A percentile compares a stretch with the other conserved stretches of the same genome.
Conservation (phyloP, 1,140 invertebrate genomes). For the Ephestia elutella region DNA sequence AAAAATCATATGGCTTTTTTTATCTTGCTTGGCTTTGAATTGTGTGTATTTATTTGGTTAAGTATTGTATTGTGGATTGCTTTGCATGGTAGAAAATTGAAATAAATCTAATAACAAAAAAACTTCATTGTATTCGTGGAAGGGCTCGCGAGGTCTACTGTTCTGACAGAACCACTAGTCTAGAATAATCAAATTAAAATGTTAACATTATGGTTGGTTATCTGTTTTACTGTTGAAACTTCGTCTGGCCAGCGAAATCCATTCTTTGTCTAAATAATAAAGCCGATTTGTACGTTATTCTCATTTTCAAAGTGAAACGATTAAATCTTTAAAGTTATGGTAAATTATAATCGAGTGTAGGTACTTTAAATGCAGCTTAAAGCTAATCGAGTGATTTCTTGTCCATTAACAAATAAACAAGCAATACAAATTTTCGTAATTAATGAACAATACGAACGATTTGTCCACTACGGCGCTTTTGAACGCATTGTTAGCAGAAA, state of each 20-base stretch:
- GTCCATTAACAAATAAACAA: not conserved
- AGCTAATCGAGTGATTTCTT: not conserved
- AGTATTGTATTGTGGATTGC: too few relatives aligned
- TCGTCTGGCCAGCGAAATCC: not conserved
- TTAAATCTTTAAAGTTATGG: not conserved
- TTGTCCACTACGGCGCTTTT: not conserved
- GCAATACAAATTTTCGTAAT: not conserved
- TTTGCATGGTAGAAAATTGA: too few relatives aligned
- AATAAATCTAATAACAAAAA: too few relatives aligned
- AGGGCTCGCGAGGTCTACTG: too few relatives aligned
- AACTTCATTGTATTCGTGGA: too few relatives aligned
- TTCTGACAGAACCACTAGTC: too few relatives aligned
- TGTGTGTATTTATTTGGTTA: too few relatives aligned
- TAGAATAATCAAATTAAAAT: too few relatives aligned
- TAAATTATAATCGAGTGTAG: not conserved
- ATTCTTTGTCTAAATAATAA: slow-evolving; percentile 2
- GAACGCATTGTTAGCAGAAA: slow-evolving; percentile 1
- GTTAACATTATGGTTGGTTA: too few relatives aligned
- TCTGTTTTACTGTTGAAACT: not conserved
- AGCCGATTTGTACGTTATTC: not conserved
- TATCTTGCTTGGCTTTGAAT: too few relatives aligned
- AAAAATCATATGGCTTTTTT: too few relatives aligned
- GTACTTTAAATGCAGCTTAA: too few relatives aligned
- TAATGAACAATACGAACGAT: not conserved
- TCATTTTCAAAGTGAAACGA: not conserved